Percentiles rank a stretch among this genome's conserved stretches.
Evolutionary conservation across 2,797 vertebrate species (phyloP).

Genomic region (Tiaroga cobitis): DNA sequence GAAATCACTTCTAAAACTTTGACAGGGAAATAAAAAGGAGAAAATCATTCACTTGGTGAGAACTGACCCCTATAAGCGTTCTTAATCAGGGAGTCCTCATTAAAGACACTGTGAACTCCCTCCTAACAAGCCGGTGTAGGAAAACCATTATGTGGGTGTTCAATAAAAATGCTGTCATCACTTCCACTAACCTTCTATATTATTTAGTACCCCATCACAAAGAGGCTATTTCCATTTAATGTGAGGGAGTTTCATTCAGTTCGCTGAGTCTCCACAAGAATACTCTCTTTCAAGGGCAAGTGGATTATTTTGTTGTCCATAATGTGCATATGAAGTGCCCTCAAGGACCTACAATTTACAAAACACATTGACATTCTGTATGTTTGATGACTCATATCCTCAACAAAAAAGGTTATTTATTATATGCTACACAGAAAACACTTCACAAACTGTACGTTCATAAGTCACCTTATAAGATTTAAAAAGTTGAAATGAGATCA

Average conservation of each 20-base stretch:
- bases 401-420: not conserved
- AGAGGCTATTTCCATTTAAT: conserved; percentile 79
- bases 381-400: not conserved
- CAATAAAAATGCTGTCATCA: conserved; percentile 73
- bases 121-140: conserved; percentile 9
- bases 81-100: conserved; percentile 65
- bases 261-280: conserved; percentile 68
- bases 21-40: not conserved
- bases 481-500: not conserved
- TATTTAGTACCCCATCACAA: conserved; percentile 76
- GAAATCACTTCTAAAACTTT: not conserved
- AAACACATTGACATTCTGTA: conserved; percentile 18
- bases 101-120: conserved; percentile 73
- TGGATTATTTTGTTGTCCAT: conserved; percentile 76
- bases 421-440: not conserved
- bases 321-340: conserved; percentile 60
- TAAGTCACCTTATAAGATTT: not conserved
- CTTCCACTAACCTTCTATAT: conserved; percentile 64
- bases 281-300: conserved; percentile 74
- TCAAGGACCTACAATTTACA: conserved; percentile 29
- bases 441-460: not conserved
- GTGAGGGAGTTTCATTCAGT: conserved; percentile 77
- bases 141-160: conserved; percentile 60
- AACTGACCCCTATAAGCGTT: conserved; percentile 60
- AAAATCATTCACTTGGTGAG: not conserved